phyloP scores from a whole-genome alignment of 2,797 vertebrate genomes.

The Clarias platycephalus region DNA sequence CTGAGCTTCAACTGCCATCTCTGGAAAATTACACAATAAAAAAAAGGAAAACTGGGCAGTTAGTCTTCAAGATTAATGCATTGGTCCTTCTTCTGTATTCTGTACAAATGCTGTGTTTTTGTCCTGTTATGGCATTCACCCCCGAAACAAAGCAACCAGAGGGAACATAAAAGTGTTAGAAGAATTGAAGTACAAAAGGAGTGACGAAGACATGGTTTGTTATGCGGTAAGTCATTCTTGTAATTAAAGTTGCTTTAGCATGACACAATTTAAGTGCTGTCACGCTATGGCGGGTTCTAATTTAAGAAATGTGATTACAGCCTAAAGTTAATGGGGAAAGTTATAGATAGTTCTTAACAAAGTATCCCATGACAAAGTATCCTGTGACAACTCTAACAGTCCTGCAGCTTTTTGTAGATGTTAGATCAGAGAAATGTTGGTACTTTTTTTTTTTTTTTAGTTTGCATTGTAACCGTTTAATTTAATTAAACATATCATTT shows the following conservation, averaged over 20 bases:
- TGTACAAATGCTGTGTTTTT: not conserved
- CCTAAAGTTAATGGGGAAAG: slow-evolving; percentile 28
- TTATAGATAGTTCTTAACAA: slow-evolving; percentile 45
- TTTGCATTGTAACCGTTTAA: not conserved
- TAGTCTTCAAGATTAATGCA: slow-evolving; percentile 14
- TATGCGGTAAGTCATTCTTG: slow-evolving; percentile 48
- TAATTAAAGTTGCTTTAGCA: slow-evolving; percentile 60
- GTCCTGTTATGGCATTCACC: not conserved
- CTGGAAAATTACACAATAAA: not conserved
- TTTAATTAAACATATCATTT: not conserved
- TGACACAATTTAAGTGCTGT: slow-evolving; percentile 56
- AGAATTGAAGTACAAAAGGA: slow-evolving; percentile 20
- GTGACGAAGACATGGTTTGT: slow-evolving; percentile 17
- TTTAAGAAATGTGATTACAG: slow-evolving; percentile 58
- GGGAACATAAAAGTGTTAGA: not conserved
- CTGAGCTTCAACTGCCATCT: not conserved
- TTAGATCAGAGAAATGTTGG: not conserved
- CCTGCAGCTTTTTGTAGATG: not conserved
- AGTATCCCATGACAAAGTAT: not conserved
- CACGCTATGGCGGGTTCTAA: slow-evolving; percentile 61
- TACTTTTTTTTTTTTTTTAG: not conserved
- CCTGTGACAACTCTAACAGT: not conserved
- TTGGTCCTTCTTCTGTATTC: slow-evolving; percentile 8
- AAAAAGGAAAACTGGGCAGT: not conserved
- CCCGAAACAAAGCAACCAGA: not conserved